Base-by-base conservation (phyloP, 2,113 vertebrate species). In the Strix aluco region DNA sequence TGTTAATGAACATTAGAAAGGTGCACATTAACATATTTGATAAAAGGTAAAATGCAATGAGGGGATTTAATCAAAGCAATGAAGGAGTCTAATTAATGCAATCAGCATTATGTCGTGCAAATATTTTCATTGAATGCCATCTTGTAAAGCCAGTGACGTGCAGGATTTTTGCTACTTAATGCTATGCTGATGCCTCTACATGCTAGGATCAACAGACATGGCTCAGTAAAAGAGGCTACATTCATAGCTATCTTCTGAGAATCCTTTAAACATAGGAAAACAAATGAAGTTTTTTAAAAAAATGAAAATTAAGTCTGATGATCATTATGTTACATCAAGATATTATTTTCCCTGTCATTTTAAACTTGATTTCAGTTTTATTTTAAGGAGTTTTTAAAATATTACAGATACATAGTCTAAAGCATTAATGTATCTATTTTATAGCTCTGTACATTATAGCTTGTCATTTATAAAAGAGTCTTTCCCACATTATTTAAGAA, bases 111-210 rank as follows among this genome's bases (percentile, higher is more conserved):
- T 98, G 97, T 97, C 98, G 97, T 98, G 98, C 98, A 98, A 98
- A 97, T 98, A 98, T 97, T 96, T 88, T 97, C 98, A 99, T 98
- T 98, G 98, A 98, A 98, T 97, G 97, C 98, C 98, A 99, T 99
- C 98, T 98, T 99, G 98, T 98, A 98, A 98, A 98, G 98, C 90
- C 96, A 98, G 98, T 98, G 96, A 97, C 94, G 83, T 91, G 94
- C 57, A 96, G 92, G 88, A 83, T 87, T 94, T 97, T 92, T 90
- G 84, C 86, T 95, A 70, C 58, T 97, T 91, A 71, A 93, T n/a
- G 6, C 42, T 71, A n/a, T 93, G 52, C 52, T 87, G 78, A 69
- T 96, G 86, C 80, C 62, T 96, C 84, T 88, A 15, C 36, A 62
- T 1, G 4, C 62, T 59, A 86, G 81, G 69, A 95, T 71, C 78